Evolutionary conservation across 2,888 invertebrate genomes (phyloP).

Genomic region (Macrophya alboannulata): DNA sequence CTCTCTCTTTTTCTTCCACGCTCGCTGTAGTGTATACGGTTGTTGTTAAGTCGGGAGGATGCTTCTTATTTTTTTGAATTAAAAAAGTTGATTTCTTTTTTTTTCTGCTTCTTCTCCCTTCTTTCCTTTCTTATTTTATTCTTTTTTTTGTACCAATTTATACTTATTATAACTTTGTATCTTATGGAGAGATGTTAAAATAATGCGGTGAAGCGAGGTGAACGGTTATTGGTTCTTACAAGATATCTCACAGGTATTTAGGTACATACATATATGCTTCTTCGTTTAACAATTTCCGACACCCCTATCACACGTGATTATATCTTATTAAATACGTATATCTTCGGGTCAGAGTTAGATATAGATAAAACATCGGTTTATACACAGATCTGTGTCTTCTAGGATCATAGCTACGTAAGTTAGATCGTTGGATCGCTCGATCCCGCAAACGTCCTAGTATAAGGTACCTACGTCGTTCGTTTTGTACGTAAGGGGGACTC

Average conservation of each 20-base stretch:
- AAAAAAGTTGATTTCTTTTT: not conserved
- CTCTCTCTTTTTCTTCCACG: slow-evolving; percentile 22
- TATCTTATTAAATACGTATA: not conserved
- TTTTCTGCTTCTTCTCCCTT: not conserved
- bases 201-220: not conserved
- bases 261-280: not conserved
- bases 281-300: not conserved
- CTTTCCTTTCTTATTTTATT: not conserved
- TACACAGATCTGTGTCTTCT: not conserved
- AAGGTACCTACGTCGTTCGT: not conserved
- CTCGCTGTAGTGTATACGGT: slow-evolving; percentile 13
- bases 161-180: slow-evolving; percentile 20
- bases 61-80: slow-evolving; percentile 1
- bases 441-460: slow-evolving; percentile 19
- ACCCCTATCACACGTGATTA: not conserved
- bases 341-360: not conserved
- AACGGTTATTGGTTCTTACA: not conserved
- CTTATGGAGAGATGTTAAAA: slow-evolving; percentile 2
- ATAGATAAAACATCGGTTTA: not conserved
- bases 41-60: slow-evolving; percentile 4
- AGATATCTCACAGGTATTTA: not conserved
- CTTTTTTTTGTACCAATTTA: not conserved
- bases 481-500: slow-evolving; percentile 24
- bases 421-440: slow-evolving; percentile 22
- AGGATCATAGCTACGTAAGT: not conserved